Percentiles rank a stretch among this genome's conserved stretches.
Evolutionary conservation across 2,888 invertebrate genomes (phyloP).

Genomic region (Drosophila anceps): DNA sequence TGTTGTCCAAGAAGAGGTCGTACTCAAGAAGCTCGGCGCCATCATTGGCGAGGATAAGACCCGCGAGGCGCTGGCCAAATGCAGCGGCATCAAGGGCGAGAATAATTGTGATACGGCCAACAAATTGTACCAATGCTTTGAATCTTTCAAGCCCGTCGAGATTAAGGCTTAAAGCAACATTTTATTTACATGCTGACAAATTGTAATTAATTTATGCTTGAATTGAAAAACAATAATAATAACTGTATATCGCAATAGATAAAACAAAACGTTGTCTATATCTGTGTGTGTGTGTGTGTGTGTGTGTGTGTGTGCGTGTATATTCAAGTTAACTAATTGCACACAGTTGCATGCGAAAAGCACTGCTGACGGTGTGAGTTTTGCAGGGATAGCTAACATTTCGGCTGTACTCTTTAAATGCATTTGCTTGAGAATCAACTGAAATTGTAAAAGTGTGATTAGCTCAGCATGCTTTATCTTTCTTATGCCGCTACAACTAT

Average conservation of each 20-base stretch:
- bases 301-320: too few species aligned
- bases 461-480: too few species aligned
- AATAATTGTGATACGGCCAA: slow-evolving; percentile 78
- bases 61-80: slow-evolving; percentile 60
- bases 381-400: too few species aligned
- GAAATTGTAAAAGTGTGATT: too few species aligned
- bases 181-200: slow-evolving; percentile 35
- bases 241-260: slow-evolving; percentile 61
- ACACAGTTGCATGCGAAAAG: background rate
- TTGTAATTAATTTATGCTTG: slow-evolving; percentile 68
- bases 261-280: slow-evolving; percentile 28
- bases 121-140: slow-evolving; percentile 72
- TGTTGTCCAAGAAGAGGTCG: slow-evolving; percentile 64
- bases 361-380: background rate
- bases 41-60: slow-evolving; percentile 76
- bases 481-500: too few species aligned
- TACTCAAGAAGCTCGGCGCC: slow-evolving; percentile 57
- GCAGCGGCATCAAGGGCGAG: slow-evolving; percentile 58
- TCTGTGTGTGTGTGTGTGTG: background rate
- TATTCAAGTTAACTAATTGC: background rate
- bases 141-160: slow-evolving; percentile 43
- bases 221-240: slow-evolving; percentile 64
- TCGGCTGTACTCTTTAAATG: too few species aligned
- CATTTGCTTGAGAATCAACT: background rate
- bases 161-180: slow-evolving; percentile 52